Evolutionary conservation across 2,888 invertebrate species (phyloP).

Genomic region (Cerastis rubricosa): DNA sequence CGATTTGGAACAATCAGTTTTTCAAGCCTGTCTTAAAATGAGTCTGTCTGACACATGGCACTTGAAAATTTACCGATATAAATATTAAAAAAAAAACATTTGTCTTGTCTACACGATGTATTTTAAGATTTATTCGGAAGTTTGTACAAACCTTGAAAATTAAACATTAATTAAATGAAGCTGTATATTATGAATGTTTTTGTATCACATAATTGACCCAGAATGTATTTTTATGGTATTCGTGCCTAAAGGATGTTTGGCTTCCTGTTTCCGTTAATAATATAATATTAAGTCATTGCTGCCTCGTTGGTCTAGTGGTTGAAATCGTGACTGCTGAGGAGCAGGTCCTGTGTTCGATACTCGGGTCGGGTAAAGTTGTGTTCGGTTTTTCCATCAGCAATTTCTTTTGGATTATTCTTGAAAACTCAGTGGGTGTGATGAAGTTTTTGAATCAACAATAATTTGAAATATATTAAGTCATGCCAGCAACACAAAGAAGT

Average conservation of each 20-base stretch:
- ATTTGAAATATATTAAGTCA: background rate
- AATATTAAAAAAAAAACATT: constrained; percentile 54
- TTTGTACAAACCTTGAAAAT: constrained; percentile 32
- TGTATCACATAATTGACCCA: constrained; percentile 9
- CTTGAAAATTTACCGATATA: background rate
- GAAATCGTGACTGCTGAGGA: background rate
- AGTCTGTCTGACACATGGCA: background rate
- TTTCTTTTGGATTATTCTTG: background rate
- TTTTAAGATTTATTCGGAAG: constrained; percentile 23
- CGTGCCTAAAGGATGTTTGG: background rate
- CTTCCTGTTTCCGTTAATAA: constrained; percentile 36
- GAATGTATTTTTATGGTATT: constrained; percentile 26
- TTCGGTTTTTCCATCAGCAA: background rate
- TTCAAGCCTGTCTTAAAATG: background rate
- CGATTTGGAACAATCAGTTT: no score
- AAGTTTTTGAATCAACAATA: background rate
- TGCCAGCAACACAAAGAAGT: background rate
- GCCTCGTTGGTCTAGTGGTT: background rate
- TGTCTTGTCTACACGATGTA: constrained; percentile 34
- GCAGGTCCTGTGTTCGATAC: background rate
- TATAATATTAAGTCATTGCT: background rate
- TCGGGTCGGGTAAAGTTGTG: background rate
- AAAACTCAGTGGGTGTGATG: background rate
- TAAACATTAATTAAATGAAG: constrained; percentile 26
- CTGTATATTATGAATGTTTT: constrained; percentile 4